Base-by-base conservation (phyloP, 2,888 invertebrate genomes). In the Drosophila fungiperda region DNA sequence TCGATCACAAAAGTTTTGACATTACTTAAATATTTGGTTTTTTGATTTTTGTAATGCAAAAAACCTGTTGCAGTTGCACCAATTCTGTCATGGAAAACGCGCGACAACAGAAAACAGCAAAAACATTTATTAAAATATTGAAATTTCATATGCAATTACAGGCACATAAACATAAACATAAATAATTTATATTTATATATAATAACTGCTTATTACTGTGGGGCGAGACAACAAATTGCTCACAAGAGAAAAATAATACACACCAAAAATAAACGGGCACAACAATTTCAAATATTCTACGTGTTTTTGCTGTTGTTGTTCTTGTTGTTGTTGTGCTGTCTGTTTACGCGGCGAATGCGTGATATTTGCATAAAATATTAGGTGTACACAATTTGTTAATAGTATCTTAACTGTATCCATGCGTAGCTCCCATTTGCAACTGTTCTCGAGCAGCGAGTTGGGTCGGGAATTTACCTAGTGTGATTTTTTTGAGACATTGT, bases 31-130 rank as follows among this genome's bases (percentile, higher is more conserved):
- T 67, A 35, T 49, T 66, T 50, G 52, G 26, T 48, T 50, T 63
- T 38, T 62, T 55, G 29, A 6, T 55, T 55, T 63, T 45, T 49
- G 35, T 54, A 52, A 35, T 59, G 65, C 23, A 87, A 87, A 87
- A 87, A 87, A 87, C 87, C 87, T 75, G 87, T 84, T 84, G 77
- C 76, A 66, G 65, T 74, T 83, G 83, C 84, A 87, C 89, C 84
- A 87, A 88, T 79, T 87, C 89, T 88, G 87, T 87, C 87, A 83
- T 77, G 76, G 35, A 67, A 81, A 76, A 53, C 76, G 68, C 74
- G 80, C 80, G 68, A 70, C 69, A 70, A 78, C 66, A 76, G 63
- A 67, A 68, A 77, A 72, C 60, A 74, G n/a, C 26, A 55, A 82
- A 78, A 85, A 81, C 83, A 81, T 85, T 87, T 85, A 87, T 83